Percentiles rank a stretch among this genome's conserved stretches.
Evolutionary conservation across 2,797 vertebrate genomes (phyloP).

Genomic region (Phrynocephalus forsythii): DNA sequence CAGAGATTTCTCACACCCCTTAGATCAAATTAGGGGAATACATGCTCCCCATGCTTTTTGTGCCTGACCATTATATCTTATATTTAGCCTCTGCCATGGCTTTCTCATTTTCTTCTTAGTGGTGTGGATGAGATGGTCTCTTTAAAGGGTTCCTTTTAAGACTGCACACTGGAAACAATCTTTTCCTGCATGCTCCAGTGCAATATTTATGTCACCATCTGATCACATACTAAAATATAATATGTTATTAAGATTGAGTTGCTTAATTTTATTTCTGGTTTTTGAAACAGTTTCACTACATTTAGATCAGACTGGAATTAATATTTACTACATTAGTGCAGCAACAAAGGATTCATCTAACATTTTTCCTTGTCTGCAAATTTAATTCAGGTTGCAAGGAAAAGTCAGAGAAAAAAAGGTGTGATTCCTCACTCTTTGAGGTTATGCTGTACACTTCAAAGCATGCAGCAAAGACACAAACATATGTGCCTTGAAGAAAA

Average conservation of each 20-base stretch:
- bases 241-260: background rate
- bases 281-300: background rate
- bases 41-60: background rate
- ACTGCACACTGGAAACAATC: too few relatives aligned
- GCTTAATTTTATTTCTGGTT: slow-evolving; percentile 10
- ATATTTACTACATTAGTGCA: background rate
- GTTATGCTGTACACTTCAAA: slow-evolving; percentile 18
- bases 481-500: slow-evolving; percentile 8
- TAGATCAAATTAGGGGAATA: too few relatives aligned
- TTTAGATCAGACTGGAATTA: background rate
- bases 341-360: slow-evolving; percentile 11
- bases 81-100: background rate
- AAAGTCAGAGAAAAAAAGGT: background rate
- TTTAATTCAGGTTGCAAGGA: slow-evolving; percentile 31
- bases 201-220: too few relatives aligned
- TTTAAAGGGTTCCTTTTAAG: too few relatives aligned
- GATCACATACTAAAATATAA: too few relatives aligned
- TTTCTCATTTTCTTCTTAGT: background rate
- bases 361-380: background rate
- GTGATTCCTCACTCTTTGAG: background rate
- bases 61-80: background rate
- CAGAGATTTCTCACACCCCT: too few relatives aligned
- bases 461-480: background rate
- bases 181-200: too few relatives aligned
- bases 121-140: background rate